Evolutionary conservation across 2,113 vertebrate genomes (phyloP).

Genomic region (Gobio gobio): DNA sequence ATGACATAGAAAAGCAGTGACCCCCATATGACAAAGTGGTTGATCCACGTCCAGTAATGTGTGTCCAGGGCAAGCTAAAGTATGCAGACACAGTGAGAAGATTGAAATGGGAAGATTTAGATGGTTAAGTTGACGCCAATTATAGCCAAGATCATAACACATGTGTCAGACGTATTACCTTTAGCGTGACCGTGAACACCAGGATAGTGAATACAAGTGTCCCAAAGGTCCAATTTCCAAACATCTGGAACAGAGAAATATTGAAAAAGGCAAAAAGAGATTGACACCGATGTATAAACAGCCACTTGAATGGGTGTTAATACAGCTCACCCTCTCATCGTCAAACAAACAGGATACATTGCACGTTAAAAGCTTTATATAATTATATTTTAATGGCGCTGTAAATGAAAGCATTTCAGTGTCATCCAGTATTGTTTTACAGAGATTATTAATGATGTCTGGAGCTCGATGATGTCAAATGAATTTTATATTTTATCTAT

Average conservation of each 20-base stretch:
- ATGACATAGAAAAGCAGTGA: constrained; percentile 93
- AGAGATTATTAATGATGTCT: neutral
- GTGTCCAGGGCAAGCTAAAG: constrained; percentile 93
- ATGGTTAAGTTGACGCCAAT: neutral
- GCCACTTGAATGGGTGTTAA: neutral
- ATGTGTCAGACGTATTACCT: constrained; percentile 76
- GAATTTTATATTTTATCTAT: neutral
- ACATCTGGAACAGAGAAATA: constrained; percentile 79
- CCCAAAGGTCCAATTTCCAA: constrained; percentile 98
- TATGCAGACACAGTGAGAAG: constrained; percentile 39
- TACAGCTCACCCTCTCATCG: neutral
- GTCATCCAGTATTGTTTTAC: neutral
- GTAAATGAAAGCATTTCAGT: constrained; percentile 10
- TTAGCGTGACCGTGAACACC: constrained; percentile 93
- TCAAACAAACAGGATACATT: neutral
- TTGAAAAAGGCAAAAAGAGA: constrained; percentile 49
- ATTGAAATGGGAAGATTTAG: neutral
- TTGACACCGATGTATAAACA: neutral
- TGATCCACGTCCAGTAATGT: constrained; percentile 99
- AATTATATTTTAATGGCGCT: neutral
- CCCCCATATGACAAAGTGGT: constrained; percentile 98
- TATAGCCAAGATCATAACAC: neutral
- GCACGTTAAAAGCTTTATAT: neutral
- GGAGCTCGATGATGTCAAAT: neutral
- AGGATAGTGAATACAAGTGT: constrained; percentile 94